phyloP scores from a whole-genome alignment of 1,140 invertebrate species.

The Nasonia giraulti region DNA sequence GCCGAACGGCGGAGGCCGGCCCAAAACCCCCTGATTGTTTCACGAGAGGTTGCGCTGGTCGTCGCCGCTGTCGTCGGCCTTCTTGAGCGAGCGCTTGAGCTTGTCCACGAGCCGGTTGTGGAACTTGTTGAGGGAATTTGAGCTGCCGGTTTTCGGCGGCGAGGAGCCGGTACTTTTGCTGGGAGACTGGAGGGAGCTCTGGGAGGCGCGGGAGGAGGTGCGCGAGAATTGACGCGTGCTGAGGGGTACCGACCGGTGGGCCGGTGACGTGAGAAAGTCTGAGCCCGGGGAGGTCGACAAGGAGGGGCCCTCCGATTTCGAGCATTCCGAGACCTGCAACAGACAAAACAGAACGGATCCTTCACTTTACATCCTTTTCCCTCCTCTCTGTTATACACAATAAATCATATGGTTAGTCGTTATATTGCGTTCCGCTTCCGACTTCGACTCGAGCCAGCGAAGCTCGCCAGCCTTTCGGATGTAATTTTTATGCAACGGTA shows the following conservation, averaged over 20 bases:
- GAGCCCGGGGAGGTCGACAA: conserved; percentile 83
- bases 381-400: not conserved
- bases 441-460: too few species aligned
- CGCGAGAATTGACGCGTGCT: conserved; percentile 77
- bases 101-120: conserved; percentile 89
- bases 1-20: conserved; percentile 65
- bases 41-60: conserved; percentile 73
- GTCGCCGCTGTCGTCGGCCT: conserved; percentile 77
- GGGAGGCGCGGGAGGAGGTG: conserved; percentile 77
- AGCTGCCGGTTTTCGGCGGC: conserved; percentile 76
- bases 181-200: conserved; percentile 78
- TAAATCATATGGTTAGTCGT: too few species aligned
- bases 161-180: conserved; percentile 78
- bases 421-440: too few species aligned
- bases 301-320: conserved; percentile 84
- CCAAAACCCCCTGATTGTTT: conserved; percentile 71
- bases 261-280: conserved; percentile 77
- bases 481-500: too few species aligned
- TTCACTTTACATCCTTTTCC: not conserved
- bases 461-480: too few species aligned
- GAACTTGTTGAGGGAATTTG: conserved; percentile 86
- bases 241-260: conserved; percentile 80
- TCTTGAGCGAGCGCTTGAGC: conserved; percentile 84
- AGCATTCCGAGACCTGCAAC: conserved; percentile 80
- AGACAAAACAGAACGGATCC: conserved; percentile 48